Evolutionary conservation across 2,888 invertebrate species (phyloP), one percentile per base, ranked within the genome.

Genomic region (Parascotia fuliginaria): DNA sequence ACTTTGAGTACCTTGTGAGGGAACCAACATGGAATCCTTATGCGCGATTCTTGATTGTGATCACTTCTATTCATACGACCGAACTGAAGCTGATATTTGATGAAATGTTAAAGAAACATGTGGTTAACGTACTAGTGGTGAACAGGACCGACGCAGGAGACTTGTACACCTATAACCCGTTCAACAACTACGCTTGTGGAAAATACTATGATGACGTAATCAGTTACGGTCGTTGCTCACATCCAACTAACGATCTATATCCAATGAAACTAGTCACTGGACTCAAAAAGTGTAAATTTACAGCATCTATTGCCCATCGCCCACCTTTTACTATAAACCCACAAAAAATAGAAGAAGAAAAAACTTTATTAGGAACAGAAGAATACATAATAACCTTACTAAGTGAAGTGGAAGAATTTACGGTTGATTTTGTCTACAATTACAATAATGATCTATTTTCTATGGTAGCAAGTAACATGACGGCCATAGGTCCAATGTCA

Each of bases 111-210:
- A 36, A 47, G 11, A 24, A 55, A 7, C 79, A 74, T 16, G 70
- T 85, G 0, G 14, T 49, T 4, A 65, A 82, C 27, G 79, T 75
- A 0, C n/a, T 82, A 1, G 55, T 85, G 2, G 36, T 82, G 1
- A 75, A 77, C 27, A 74, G 73, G 3, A 75, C 65, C 1, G 41
- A 56, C 0, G 64, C 77, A 9, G 62, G 67, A 4, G 51, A 79
- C 2, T 24, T 87, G 9, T 85, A 78, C 49, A 74, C 81, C 0
- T 87, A 85, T 53, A 79, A 87, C 50, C 83, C 86, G 0, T 86
- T 70, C 29, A 77, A 83, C 38, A 78, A 83, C 45, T 79, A 73
- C 29, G 77, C 74, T 0, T 87, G 87, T 48, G 87, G 87, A 6
- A 77, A 71, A 45, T 71, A 73, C 42, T 87, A 77, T 43, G 61